Evolutionary conservation across 92 coral and sea anemone species (phyloP).

Genomic region (Heteractis magnifica): DNA sequence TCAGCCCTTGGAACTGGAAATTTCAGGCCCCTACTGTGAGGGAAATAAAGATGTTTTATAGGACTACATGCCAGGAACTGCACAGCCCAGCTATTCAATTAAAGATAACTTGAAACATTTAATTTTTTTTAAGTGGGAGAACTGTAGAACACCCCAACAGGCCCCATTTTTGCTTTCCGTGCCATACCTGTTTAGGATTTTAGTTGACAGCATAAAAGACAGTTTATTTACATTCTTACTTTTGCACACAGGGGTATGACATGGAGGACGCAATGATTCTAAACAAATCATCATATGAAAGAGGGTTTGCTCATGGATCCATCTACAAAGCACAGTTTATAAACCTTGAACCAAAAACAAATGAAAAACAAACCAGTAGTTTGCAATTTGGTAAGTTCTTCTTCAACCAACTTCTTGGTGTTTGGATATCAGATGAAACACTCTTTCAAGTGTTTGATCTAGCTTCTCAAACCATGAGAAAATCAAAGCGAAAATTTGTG

Average conservation of each 20-base stretch:
- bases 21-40: no score
- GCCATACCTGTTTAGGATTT: no score
- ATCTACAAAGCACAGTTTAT: slow-evolving; percentile 81
- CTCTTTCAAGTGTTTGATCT: neutral
- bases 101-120: no score
- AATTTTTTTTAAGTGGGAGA: no score
- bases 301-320: slow-evolving; percentile 98
- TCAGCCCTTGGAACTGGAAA: no score
- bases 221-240: neutral
- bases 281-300: slow-evolving; percentile 90
- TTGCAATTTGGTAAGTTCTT: slow-evolving; percentile 27
- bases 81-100: no score
- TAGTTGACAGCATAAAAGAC: neutral
- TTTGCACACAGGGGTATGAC: slow-evolving; percentile 76
- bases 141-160: no score
- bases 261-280: slow-evolving; percentile 99
- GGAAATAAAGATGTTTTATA: no score
- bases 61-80: no score
- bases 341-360: slow-evolving; percentile 25
- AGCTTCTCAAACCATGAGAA: neutral
- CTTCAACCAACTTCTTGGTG: neutral
- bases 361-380: slow-evolving; percentile 10
- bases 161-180: no score
- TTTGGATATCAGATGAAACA: neutral
- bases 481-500: neutral